phyloP scores from a whole-genome alignment of 2,113 vertebrate species.

The Felis chaus region DNA sequence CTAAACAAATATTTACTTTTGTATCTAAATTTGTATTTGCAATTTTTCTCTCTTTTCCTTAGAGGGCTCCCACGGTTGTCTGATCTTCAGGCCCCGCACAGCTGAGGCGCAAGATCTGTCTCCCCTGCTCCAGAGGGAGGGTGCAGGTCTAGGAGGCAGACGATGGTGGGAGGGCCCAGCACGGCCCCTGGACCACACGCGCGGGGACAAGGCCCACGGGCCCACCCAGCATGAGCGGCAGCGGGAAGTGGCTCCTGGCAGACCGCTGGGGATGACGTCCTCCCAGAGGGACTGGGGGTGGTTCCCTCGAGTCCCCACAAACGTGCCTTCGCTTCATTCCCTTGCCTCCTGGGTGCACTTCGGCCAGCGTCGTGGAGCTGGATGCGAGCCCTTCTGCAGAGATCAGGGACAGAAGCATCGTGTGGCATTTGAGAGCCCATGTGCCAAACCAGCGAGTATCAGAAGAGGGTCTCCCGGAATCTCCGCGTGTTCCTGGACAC shows the following conservation, averaged over 20 bases:
- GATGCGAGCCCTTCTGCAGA: not conserved
- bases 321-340: not conserved
- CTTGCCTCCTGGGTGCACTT: accelerated
- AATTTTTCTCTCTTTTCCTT: not conserved
- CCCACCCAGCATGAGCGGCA: accelerated
- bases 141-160: accelerated
- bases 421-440: accelerated
- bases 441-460: accelerated
- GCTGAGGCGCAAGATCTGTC: too few species aligned
- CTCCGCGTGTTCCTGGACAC: not conserved
- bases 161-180: not conserved
- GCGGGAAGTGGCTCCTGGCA: not conserved
- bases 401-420: accelerated
- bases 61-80: accelerated
- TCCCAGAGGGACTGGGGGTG: accelerated
- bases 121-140: not conserved
- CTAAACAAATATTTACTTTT: not conserved
- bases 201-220: not conserved
- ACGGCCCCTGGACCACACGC: accelerated
- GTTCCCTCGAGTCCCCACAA: not conserved
- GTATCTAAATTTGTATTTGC: too few species aligned
- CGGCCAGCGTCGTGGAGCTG: accelerated
- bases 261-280: accelerated
- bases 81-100: accelerated
- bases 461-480: not conserved